Evolutionary conservation across 2,797 vertebrate species (phyloP).

Genomic region (Neomorphus geoffroyi): DNA sequence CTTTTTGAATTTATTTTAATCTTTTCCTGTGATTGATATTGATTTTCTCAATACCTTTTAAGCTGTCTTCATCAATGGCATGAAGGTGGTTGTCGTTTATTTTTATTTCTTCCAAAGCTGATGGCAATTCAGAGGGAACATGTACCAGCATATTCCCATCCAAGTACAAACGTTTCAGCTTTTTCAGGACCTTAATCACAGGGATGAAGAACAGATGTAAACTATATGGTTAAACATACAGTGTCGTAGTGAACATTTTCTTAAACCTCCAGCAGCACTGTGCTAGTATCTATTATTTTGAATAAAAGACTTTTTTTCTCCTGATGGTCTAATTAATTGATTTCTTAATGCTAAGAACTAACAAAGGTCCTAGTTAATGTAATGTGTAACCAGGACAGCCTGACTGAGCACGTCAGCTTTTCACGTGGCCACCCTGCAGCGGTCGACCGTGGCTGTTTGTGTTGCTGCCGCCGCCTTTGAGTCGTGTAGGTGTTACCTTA

Average conservation of each 20-base stretch:
- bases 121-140: conserved; percentile 84
- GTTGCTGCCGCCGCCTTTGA: not conserved
- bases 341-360: not conserved
- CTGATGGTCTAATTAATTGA: not conserved
- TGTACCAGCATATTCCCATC: conserved; percentile 88
- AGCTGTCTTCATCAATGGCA: conserved; percentile 79
- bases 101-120: conserved; percentile 93
- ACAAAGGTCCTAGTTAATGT: not conserved
- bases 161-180: conserved; percentile 90
- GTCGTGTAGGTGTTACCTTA: not conserved
- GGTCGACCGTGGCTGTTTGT: not conserved
- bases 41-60: conserved; percentile 81
- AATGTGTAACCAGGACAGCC: not conserved
- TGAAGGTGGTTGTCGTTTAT: conserved; percentile 91
- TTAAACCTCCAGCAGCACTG: not conserved
- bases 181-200: conserved; percentile 83
- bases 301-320: not conserved
- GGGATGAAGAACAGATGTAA: not conserved
- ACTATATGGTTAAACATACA: not conserved
- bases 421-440: not conserved
- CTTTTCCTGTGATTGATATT: not conserved
- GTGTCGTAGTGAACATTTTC: not conserved
- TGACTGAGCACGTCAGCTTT: not conserved
- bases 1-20: not conserved
- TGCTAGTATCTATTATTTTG: not conserved